These are phyloP conservation scores for Galendromus occidentalis DNA, from an alignment of 1,140 invertebrate genomes.

Conservation along the genomic window DNA sequence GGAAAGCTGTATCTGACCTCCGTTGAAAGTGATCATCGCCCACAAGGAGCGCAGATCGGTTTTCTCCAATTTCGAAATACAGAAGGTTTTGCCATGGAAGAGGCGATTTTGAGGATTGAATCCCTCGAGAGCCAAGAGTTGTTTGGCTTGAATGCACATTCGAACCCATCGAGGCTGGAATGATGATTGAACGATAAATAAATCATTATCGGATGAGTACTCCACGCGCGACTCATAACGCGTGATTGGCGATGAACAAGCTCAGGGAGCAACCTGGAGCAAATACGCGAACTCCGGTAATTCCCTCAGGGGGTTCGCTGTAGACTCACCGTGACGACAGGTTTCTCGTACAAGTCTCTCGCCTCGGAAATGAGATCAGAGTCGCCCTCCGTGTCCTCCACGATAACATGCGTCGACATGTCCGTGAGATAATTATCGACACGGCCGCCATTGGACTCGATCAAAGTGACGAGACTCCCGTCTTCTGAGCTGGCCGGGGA, in stretches of 20 bases:
- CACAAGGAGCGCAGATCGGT: conserved; percentile 48
- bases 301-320: background rate
- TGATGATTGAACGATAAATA: too few relatives aligned
- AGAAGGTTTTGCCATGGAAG: conserved; percentile 49
- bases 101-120: conserved; percentile 31
- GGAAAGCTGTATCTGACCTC: conserved; percentile 46
- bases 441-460: conserved; percentile 40
- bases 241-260: background rate
- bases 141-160: conserved; percentile 32
- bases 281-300: too few relatives aligned
- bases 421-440: conserved; percentile 59
- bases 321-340: conserved; percentile 47
- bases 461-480: background rate
- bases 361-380: conserved; percentile 61
- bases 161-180: conserved; percentile 48
- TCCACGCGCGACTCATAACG: background rate
- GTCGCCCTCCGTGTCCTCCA: conserved; percentile 43
- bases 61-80: conserved; percentile 42
- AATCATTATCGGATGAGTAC: too few relatives aligned
- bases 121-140: background rate
- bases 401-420: conserved; percentile 68
- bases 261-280: too few relatives aligned
- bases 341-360: conserved; percentile 71
- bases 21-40: conserved; percentile 56
- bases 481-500: background rate